Percentiles rank a stretch among this genome's conserved stretches.
Evolutionary conservation across 2,113 vertebrate species (phyloP).

Genomic region (Carassius carassius): DNA sequence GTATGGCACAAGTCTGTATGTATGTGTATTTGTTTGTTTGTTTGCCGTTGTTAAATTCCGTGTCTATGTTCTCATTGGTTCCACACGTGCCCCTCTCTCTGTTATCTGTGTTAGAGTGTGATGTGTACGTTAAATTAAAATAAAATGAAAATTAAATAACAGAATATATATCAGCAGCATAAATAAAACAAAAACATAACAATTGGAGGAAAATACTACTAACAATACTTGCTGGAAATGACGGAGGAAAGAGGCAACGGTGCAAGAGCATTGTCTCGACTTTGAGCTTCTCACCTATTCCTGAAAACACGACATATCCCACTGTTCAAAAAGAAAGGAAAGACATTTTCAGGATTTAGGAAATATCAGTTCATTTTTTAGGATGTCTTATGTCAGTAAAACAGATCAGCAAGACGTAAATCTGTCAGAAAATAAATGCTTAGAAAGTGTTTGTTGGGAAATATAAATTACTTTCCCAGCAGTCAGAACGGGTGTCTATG

Average conservation of each 20-base stretch:
- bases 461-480: too few relatives aligned
- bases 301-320: background rate
- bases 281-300: background rate
- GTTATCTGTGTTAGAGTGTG: conserved; percentile 57
- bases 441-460: background rate
- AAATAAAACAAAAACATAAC: conserved; percentile 37
- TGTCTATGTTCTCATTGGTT: conserved; percentile 53
- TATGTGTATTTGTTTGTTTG: conserved; percentile 46
- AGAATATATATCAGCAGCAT: conserved; percentile 40
- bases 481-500: background rate
- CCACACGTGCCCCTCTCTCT: conserved; percentile 45
- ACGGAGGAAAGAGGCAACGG: background rate
- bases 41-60: conserved; percentile 48
- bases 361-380: too few relatives aligned
- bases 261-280: too few relatives aligned
- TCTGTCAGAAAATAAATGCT: background rate
- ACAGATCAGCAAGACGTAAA: background rate
- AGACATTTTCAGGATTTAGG: too few relatives aligned
- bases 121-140: conserved; percentile 53
- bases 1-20: conserved; percentile 40
- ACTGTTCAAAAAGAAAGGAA: background rate
- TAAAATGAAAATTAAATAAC: conserved; percentile 36
- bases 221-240: conserved; percentile 15
- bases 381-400: background rate
- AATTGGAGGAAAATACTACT: conserved; percentile 11